Conservation (phyloP, 2,113 vertebrate genomes). For the Columbina picui region DNA sequence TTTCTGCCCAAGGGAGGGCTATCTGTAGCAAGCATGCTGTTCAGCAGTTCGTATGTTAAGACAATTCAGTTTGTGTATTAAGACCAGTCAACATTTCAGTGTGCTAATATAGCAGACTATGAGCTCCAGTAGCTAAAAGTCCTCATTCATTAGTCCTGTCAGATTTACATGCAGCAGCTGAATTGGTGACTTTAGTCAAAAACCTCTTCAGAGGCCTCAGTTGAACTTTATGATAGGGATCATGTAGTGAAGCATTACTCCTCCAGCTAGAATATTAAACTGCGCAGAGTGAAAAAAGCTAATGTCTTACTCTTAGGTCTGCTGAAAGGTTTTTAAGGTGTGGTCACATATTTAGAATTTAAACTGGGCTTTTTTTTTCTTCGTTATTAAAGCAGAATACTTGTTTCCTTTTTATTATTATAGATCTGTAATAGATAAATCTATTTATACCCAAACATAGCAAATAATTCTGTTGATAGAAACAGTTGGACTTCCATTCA, state of each 20-base stretch:
- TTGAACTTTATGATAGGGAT: not conserved
- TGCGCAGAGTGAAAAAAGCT: not conserved
- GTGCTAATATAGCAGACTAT: not conserved
- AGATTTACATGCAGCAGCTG: not conserved
- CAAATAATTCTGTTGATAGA: not conserved
- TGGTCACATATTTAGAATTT: not conserved
- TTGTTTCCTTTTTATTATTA: not conserved
- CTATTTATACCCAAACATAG: not conserved
- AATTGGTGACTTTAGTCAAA: not conserved
- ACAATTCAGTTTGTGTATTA: not conserved
- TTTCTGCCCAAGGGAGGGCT: not conserved
- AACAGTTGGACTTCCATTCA: not conserved
- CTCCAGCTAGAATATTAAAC: not conserved
- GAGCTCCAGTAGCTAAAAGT: not conserved
- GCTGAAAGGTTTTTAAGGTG: not conserved
- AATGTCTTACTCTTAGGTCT: not conserved
- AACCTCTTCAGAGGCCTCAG: not conserved
- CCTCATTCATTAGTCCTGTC: not conserved
- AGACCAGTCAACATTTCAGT: not conserved
- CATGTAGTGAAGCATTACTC: not conserved
- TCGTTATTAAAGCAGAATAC: not conserved
- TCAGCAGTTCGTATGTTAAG: not conserved
- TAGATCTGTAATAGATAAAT: not conserved
- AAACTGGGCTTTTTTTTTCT: not conserved
- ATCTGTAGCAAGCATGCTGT: not conserved